phyloP scores from a whole-genome alignment of 2,888 invertebrate species.

The Leucozona laternaria region DNA sequence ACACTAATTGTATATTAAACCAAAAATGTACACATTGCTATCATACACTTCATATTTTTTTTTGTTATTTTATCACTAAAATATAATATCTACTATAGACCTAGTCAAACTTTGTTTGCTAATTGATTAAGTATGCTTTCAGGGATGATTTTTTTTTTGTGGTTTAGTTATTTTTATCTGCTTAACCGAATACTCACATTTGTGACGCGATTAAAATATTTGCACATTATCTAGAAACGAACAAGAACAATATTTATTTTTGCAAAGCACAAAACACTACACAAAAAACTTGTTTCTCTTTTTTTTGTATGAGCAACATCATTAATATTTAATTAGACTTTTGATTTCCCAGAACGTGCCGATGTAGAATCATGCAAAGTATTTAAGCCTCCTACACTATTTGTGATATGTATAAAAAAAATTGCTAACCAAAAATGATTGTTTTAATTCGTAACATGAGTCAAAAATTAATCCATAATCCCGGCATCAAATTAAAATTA shows the following conservation, averaged over 20 bases:
- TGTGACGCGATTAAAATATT: conserved; percentile 22
- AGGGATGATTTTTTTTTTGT: background rate
- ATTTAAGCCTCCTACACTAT: conserved; percentile 6
- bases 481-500: conserved; percentile 32
- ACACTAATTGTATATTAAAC: background rate
- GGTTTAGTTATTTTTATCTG: background rate
- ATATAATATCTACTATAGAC: background rate
- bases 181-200: background rate
- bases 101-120: conserved; percentile 19
- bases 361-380: conserved; percentile 1
- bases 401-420: background rate
- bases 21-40: background rate
- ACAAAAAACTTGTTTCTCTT: background rate
- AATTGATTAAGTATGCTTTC: conserved; percentile 36
- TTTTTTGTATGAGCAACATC: background rate
- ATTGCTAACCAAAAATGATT: background rate
- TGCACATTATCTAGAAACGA: background rate
- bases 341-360: conserved; percentile 13
- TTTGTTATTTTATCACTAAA: background rate
- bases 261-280: background rate
- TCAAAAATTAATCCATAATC: conserved; percentile 17
- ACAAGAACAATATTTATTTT: conserved; percentile 8
- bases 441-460: conserved; percentile 28
- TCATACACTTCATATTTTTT: conserved; percentile 1
- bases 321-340: conserved; percentile 5